These are phyloP conservation scores for Thalassophryne amazonica DNA, from an alignment of 2,797 vertebrate species.

Conservation along the genomic window DNA sequence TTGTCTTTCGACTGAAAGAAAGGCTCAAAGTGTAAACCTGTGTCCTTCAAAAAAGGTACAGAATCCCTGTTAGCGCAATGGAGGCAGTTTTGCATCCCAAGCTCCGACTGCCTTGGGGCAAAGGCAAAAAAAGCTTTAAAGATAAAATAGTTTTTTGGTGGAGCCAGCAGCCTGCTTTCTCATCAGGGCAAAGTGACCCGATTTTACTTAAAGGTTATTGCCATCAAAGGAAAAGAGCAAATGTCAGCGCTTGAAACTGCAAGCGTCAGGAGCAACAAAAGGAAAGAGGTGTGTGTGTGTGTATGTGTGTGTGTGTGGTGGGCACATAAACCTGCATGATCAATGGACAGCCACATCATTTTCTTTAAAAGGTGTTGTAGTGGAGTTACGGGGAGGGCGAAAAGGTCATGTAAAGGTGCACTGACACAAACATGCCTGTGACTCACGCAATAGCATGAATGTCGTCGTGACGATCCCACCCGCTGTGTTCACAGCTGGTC, in stretches of 20 bases:
- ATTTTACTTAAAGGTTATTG: constrained; percentile 65
- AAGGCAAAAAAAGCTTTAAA: not conserved
- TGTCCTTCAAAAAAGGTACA: not conserved
- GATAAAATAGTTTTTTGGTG: constrained; percentile 13
- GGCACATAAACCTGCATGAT: not conserved
- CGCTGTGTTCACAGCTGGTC: no score
- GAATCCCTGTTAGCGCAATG: no score
- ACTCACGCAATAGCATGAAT: no score
- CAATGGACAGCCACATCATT: not conserved
- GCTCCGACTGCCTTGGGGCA: not conserved
- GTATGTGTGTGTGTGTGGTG: no score
- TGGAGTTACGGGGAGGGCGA: not conserved
- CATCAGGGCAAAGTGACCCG: constrained; percentile 37
- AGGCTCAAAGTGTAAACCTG: not conserved
- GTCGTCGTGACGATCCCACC: no score
- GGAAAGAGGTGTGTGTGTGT: not conserved
- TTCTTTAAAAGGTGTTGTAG: constrained; percentile 5
- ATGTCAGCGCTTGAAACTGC: constrained; percentile 51
- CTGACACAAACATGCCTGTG: no score
- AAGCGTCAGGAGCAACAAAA: constrained; percentile 19
- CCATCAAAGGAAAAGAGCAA: constrained; percentile 50
- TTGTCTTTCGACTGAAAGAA: constrained; percentile 6
- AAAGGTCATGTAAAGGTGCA: not conserved
- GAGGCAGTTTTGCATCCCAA: no score
- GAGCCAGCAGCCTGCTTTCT: constrained; percentile 46